Evolutionary conservation across 1,140 invertebrate species (phyloP), one percentile per base, ranked within the genome.

Genomic region (Druon quercuslanigerum): DNA sequence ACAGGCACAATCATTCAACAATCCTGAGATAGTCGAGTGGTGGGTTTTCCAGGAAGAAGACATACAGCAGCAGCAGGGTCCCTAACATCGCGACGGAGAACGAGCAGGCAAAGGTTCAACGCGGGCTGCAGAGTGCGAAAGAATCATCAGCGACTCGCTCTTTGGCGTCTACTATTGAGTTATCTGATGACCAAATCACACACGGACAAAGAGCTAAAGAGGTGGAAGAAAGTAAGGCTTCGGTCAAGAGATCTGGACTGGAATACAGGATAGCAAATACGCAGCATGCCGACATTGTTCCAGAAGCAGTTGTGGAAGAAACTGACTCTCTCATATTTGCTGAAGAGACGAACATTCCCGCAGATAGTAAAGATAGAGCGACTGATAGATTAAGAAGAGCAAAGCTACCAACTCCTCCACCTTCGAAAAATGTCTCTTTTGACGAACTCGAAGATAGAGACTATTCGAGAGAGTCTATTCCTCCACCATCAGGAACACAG

Each of bases 341-440:
- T 52, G 87, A 89, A 40, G 86, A 16, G 6, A 54, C 85, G 1
- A 85, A 89, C 19, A 82, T 88, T 14, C 81, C 88, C 3, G 76
- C 78, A 3, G 84, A 85, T 25, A 77, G 78, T 5, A 82, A 85
- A 71, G 25, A 76, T 82, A 66, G 46, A 33, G 6, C 13, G 16
- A 33, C 13, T 66, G 50, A 86, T 83, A 52, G 83, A 79, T 25
- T 19, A 83, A 85, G 11, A 79, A 66, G 85, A 33, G 82, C 87
- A 8, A 84, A 86, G 16, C 83, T 91, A 7, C 89, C 90, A 16
- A 92, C 91, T 2, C 89, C 90, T 16, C 88, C 90, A 2, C 87
- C 90, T 1, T 78, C 85, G 0, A 92, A 92, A 66, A 92, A 92
- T 57, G 91, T 92, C 19, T 92, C 90, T 13, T 92, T 92, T 56